These are phyloP conservation scores for Talpa occidentalis DNA, from an alignment of 2,113 vertebrate genomes.

Conservation along the genomic window DNA sequence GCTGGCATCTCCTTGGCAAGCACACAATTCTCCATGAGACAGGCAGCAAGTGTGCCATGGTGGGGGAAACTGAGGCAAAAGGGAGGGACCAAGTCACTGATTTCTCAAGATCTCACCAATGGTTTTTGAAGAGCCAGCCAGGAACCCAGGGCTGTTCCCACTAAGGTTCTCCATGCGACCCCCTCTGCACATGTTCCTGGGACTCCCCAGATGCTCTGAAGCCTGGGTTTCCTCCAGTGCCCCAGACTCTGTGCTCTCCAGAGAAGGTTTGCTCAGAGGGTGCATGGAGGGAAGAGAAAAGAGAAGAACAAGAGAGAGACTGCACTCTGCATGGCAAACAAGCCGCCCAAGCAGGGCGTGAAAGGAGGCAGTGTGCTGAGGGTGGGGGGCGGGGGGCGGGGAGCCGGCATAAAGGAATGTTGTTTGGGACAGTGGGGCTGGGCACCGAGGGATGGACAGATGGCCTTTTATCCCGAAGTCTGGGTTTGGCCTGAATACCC, in stretches of 20 bases:
- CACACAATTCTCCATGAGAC: background rate
- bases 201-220: no score
- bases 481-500: constrained; percentile 70
- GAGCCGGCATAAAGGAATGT: constrained; percentile 72
- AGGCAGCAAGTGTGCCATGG: background rate
- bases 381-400: constrained; percentile 24
- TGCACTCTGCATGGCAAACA: constrained; percentile 54
- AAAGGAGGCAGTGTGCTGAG: constrained; percentile 69
- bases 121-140: background rate
- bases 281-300: background rate
- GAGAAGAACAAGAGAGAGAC: constrained; percentile 66
- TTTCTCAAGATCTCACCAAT: background rate
- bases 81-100: background rate
- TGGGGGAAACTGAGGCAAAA: background rate
- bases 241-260: background rate
- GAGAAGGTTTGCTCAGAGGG: constrained; percentile 45
- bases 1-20: accelerated
- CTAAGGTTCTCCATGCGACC: accelerated
- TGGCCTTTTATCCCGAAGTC: constrained; percentile 74
- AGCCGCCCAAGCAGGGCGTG: constrained; percentile 55
- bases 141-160: accelerated
- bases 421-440: constrained; percentile 70
- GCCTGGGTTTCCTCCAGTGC: background rate
- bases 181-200: background rate
- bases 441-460: constrained; percentile 67